These are phyloP conservation scores for Seriola rivoliana DNA, from an alignment of 2,113 vertebrate species.

Conservation along the genomic window DNA sequence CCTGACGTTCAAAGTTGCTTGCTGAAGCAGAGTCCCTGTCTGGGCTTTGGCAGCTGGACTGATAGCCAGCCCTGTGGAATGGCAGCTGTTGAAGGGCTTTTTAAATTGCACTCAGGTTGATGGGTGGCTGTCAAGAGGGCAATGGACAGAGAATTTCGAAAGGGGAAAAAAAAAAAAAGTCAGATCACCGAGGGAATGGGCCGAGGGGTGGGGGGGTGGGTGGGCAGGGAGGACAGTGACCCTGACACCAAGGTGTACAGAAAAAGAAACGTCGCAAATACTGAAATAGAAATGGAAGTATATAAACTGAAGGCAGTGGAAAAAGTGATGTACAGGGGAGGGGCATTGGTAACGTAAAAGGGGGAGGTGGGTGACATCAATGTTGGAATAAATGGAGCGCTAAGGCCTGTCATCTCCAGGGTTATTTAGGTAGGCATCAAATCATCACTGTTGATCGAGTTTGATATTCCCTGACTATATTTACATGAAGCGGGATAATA, in stretches of 20 bases:
- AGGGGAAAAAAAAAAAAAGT: conserved; percentile 3
- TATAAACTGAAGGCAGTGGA: not conserved
- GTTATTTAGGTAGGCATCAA: conserved; percentile 51
- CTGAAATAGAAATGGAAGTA: conserved; percentile 18
- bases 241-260: conserved; percentile 43
- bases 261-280: conserved; percentile 30
- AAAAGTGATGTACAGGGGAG: not conserved
- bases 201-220: not conserved
- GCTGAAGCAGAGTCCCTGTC: conserved; percentile 74
- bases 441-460: conserved; percentile 44
- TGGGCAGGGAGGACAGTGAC: conserved; percentile 57
- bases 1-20: conserved; percentile 72
- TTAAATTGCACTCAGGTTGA: conserved; percentile 82
- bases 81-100: conserved; percentile 83
- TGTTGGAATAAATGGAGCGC: conserved; percentile 45
- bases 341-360: not conserved
- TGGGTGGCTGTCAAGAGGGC: conserved; percentile 80
- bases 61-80: conserved; percentile 79
- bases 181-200: conserved; percentile 18
- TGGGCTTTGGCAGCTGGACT: conserved; percentile 79
- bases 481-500: conserved; percentile 63
- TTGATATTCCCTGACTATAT: conserved; percentile 46
- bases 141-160: conserved; percentile 66
- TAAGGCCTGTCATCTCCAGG: conserved; percentile 8
- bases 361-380: not conserved